These are phyloP conservation scores for Sphinx pinastri DNA, from an alignment of 2,888 invertebrate genomes.

Conservation along the genomic window DNA sequence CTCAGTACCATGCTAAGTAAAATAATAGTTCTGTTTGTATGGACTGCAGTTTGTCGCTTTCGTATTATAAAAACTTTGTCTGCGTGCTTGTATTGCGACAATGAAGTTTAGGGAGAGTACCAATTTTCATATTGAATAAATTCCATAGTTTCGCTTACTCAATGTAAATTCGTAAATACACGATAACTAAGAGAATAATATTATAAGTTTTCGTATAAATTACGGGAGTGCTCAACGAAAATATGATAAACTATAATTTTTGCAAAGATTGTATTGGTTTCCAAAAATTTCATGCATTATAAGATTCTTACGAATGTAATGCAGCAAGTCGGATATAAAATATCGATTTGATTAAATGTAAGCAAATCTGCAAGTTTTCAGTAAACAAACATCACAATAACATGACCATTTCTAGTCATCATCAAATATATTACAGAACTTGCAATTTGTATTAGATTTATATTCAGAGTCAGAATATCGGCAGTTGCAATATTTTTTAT, in stretches of 20 bases:
- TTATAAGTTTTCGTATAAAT: slow-evolving; percentile 38
- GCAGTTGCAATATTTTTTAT: neutral
- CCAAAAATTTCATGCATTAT: neutral
- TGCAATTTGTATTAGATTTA: slow-evolving; percentile 13
- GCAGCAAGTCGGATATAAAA: neutral
- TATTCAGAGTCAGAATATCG: neutral
- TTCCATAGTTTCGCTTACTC: slow-evolving; percentile 62
- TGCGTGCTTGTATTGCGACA: slow-evolving; percentile 29
- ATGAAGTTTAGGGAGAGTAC: slow-evolving; percentile 32
- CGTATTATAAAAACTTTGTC: slow-evolving; percentile 44
- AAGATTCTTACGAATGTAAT: neutral
- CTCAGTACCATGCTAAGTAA: slow-evolving; percentile 37
- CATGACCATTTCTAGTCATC: slow-evolving; percentile 17
- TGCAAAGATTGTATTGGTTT: neutral
- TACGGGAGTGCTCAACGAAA: slow-evolving; percentile 42
- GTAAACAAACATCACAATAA: slow-evolving; percentile 22
- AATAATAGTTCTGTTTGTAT: slow-evolving; percentile 13
- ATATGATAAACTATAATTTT: neutral
- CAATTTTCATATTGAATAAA: slow-evolving; percentile 47
- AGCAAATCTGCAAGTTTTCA: slow-evolving; percentile 24
- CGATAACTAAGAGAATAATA: slow-evolving; percentile 65
- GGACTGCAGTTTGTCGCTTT: slow-evolving; percentile 43
- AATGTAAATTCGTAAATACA: slow-evolving; percentile 69
- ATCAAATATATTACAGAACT: slow-evolving; percentile 25
- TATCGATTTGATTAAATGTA: neutral